phyloP scores from a whole-genome alignment of 1,140 invertebrate genomes.

The Alviniconcha marisindica region DNA sequence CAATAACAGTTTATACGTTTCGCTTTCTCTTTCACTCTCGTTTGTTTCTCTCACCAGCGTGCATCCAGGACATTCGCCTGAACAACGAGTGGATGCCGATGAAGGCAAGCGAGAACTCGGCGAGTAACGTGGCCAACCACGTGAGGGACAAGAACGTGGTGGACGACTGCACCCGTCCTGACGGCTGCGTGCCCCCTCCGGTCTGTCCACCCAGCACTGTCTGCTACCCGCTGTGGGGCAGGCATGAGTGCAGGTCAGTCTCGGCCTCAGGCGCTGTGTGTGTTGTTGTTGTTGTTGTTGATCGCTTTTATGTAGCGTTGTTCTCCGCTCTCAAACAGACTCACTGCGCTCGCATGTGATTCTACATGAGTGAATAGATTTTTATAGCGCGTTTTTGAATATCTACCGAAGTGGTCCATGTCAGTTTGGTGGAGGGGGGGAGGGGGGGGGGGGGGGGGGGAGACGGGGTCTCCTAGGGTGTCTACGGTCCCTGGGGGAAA shows the following conservation, averaged over 20 bases:
- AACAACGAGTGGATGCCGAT: slow-evolving; percentile 95
- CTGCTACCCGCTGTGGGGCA: slow-evolving; percentile 92
- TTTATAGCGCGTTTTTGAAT: no score
- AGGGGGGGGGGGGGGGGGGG: no score
- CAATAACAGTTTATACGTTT: no score
- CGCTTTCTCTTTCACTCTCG: no score
- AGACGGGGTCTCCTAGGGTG: no score
- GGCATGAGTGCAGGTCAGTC: slow-evolving; percentile 97
- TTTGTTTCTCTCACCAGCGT: slow-evolving; percentile 81
- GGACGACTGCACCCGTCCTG: slow-evolving; percentile 93
- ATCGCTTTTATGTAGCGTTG: not conserved
- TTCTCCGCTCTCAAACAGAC: no score
- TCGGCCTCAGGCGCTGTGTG: not conserved
- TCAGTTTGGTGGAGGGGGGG: no score
- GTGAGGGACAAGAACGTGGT: slow-evolving; percentile 89
- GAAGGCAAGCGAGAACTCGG: slow-evolving; percentile 89
- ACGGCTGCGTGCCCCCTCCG: slow-evolving; percentile 87
- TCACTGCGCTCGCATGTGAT: no score
- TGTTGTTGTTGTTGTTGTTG: no score
- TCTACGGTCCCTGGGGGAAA: no score
- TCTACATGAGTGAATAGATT: no score
- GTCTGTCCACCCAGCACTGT: slow-evolving; percentile 90
- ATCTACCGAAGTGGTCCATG: no score
- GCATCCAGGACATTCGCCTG: slow-evolving; percentile 89
- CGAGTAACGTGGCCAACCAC: slow-evolving; percentile 84